Conservation (phyloP, 2,113 vertebrate species). For the Himantopus leucocephalus region DNA sequence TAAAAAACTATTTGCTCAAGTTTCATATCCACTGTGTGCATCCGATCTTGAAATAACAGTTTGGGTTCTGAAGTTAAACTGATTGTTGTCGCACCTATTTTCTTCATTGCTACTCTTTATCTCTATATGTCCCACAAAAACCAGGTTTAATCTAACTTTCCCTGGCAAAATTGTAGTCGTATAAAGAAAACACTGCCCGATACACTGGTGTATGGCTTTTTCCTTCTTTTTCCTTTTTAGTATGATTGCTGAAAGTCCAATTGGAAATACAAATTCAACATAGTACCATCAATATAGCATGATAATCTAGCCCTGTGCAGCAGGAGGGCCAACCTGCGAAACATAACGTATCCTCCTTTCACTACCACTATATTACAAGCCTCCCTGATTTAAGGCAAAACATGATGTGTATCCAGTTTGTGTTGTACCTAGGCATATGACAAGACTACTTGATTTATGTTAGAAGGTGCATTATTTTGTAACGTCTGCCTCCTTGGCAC, state of each 20-base stretch:
- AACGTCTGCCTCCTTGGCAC: neutral
- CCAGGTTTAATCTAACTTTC: neutral
- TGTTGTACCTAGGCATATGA: neutral
- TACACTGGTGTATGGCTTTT: neutral
- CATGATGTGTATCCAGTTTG: neutral
- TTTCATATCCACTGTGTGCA: neutral
- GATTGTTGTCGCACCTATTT: neutral
- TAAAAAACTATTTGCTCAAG: neutral
- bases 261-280: neutral
- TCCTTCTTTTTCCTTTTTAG: neutral
- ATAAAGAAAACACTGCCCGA: neutral
- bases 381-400: neutral
- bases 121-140: neutral
- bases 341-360: neutral
- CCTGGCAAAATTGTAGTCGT: neutral
- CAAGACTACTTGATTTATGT: neutral
- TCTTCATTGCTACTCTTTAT: neutral
- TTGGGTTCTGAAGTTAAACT: neutral
- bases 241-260: neutral
- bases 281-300: neutral
- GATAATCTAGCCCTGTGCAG: neutral
- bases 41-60: neutral
- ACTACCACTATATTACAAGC: neutral
- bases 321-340: neutral
- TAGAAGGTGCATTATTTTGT: neutral